A percentile compares a stretch with the other conserved stretches of the same genome.
Conservation (phyloP, 2,113 vertebrate species). For the Ptyas mucosa region DNA sequence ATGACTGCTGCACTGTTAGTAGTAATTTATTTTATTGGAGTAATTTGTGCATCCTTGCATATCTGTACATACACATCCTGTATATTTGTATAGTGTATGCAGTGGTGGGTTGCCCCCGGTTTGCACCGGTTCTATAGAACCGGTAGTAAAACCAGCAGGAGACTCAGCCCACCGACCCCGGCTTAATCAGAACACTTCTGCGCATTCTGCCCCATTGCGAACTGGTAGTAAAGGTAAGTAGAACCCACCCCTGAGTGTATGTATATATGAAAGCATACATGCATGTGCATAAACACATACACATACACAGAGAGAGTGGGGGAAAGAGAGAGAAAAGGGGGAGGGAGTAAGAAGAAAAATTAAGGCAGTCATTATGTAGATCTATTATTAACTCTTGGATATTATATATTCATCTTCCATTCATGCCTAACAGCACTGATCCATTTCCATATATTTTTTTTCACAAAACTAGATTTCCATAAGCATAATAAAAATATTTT, state of each 20-base stretch:
- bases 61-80: not conserved
- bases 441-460: not conserved
- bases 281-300: not conserved
- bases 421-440: not conserved
- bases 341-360: not conserved
- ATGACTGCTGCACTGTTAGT: not conserved
- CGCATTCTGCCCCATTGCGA: too few species aligned
- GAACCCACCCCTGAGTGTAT: too few species aligned
- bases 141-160: too few species aligned
- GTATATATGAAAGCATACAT: not conserved
- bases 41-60: not conserved
- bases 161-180: too few species aligned
- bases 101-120: too few species aligned
- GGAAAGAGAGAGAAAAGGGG: too few species aligned
- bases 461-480: not conserved
- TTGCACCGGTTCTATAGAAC: too few species aligned
- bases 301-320: not conserved
- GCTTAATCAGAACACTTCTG: too few species aligned
- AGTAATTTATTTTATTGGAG: not conserved
- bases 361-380: not conserved
- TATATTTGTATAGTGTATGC: not conserved
- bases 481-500: not conserved
- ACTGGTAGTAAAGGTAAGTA: too few species aligned
- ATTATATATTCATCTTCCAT: not conserved
- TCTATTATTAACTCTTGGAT: not conserved